Evolutionary conservation across 2,113 vertebrate species (phyloP), one percentile per base, ranked within the genome.

Genomic region (Callorhinus ursinus): DNA sequence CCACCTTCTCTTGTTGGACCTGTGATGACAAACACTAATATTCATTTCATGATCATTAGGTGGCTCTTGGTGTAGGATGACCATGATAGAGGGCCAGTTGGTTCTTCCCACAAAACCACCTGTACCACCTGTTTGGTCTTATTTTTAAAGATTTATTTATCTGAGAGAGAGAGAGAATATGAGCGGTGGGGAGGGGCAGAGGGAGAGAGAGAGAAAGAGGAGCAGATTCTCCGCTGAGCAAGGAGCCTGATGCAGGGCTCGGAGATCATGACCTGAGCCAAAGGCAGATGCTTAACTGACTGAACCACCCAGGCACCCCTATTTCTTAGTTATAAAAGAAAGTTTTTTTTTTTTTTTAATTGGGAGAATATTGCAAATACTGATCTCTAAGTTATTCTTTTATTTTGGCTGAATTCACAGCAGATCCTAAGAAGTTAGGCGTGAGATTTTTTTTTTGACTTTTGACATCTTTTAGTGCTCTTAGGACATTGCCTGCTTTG

Each of bases 341-440:
- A 79, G 51, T 81, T 31, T 4, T 28, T 63, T 13, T 10, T 61
- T 61, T 63, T 84, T 74, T 74, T 55, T 65, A 1, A 12, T 13
- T 74, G 31, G 7, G 81, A 90, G 55, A 84, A 39, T 97, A 96
- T 92, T n/a, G 55, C 21, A 96, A 90, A 94, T 96, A 46, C 67
- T 96, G 57, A 57, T 49, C 90, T 96, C 53, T 77, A 53, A 84
- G 49, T 88, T 88, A 28, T 42, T 93, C 8, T 95, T 92, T 89
- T 96, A 53, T 88, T 86, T 96, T 19, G 74, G 36, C 51, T 89
- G 46, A 86, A 89, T 84, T 91, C 53, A 88, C 26, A 95, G 33
- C 22, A 93, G n/a, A 87, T 86, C 18, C 7, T 55, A 69, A 86
- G 65, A 89, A 95, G 51, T 46, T 85, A 84, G 33, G 15, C 72